A percentile compares a stretch with the other conserved stretches of the same genome.
These are phyloP conservation scores for Papilio dardanus DNA, from an alignment of 1,140 invertebrate genomes.

Conservation along the genomic window DNA sequence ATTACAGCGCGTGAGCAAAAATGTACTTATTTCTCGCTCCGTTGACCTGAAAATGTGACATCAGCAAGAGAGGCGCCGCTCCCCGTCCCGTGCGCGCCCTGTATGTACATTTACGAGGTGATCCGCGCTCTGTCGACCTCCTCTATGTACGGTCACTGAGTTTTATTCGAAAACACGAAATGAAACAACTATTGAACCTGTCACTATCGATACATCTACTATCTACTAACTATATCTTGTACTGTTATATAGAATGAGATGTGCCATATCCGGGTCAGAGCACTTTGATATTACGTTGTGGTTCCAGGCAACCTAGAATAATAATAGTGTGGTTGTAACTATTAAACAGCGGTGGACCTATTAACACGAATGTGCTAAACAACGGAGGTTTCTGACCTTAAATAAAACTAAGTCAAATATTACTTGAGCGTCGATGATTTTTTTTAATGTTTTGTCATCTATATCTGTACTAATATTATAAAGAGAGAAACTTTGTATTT, in stretches of 20 bases:
- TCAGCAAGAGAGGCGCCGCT: slow-evolving; percentile 63
- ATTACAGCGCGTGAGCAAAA: slow-evolving; percentile 75
- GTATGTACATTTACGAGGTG: slow-evolving; percentile 75
- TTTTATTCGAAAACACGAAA: slow-evolving; percentile 66
- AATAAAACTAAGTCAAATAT: not conserved
- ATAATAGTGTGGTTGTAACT: no score
- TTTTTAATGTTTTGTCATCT: no score
- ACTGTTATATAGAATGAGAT: not conserved
- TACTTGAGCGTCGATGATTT: no score
- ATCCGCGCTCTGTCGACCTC: slow-evolving; percentile 66
- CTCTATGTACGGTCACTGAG: slow-evolving; percentile 73
- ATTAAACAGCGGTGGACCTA: no score
- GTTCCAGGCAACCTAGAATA: not conserved
- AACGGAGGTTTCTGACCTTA: no score
- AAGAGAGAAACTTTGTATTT: no score
- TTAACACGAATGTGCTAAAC: no score
- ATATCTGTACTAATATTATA: no score
- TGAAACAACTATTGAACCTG: slow-evolving; percentile 10
- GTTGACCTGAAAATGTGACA: slow-evolving; percentile 80
- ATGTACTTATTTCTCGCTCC: slow-evolving; percentile 82
- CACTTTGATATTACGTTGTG: not conserved
- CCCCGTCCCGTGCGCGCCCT: slow-evolving; percentile 45
- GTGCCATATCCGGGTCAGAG: not conserved
- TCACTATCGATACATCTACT: slow-evolving; percentile 38
- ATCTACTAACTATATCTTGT: not conserved